These are phyloP conservation scores for Amphipoea oculea DNA, from an alignment of 2,888 invertebrate genomes.

Conservation along the genomic window DNA sequence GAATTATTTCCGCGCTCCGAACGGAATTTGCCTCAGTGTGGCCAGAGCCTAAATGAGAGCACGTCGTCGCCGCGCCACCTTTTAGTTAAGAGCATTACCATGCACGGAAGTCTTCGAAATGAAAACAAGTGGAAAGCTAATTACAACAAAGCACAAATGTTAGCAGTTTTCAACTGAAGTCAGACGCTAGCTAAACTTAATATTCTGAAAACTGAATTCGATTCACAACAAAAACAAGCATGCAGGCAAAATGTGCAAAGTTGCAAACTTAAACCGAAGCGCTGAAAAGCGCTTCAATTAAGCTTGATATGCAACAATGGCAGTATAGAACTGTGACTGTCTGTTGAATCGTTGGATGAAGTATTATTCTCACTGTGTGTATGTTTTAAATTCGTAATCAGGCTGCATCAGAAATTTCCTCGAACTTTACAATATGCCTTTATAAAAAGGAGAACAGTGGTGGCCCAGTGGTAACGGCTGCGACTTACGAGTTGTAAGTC, in stretches of 20 bases:
- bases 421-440: not conserved
- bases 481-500: too few species aligned
- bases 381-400: not conserved
- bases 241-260: not conserved
- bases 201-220: not conserved
- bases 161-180: not conserved
- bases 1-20: not conserved
- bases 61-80: not conserved
- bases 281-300: not conserved
- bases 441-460: not conserved
- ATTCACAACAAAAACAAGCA: not conserved
- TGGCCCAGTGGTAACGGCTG: too few species aligned
- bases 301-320: not conserved
- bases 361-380: not conserved
- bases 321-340: not conserved
- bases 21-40: not conserved
- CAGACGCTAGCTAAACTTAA: not conserved
- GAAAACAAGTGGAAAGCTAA: not conserved
- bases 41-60: not conserved
- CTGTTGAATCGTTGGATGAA: not conserved
- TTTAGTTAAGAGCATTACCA: not conserved
- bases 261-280: not conserved
- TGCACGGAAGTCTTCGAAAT: not conserved
- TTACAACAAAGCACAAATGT: not conserved
- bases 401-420: not conserved